Evolutionary conservation across 2,888 invertebrate species (phyloP).

Genomic region (Laspeyria flexula): DNA sequence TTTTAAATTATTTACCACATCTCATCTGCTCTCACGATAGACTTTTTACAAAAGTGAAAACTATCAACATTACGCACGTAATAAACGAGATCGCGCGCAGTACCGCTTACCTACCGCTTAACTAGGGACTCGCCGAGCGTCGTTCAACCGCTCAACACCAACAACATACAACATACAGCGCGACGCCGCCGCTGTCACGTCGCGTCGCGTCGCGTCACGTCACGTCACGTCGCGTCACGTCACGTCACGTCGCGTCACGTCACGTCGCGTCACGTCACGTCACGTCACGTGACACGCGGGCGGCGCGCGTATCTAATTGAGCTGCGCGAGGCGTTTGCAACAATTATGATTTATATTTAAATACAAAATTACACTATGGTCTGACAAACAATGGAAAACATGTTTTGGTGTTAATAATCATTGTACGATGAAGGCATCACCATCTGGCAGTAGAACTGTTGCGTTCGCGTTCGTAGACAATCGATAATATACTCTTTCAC

Average conservation of each 20-base stretch:
- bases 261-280: not conserved
- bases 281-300: slow-evolving; percentile 4
- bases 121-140: slow-evolving; percentile 35
- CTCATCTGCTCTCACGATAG: slow-evolving; percentile 83
- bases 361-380: slow-evolving; percentile 57
- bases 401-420: slow-evolving; percentile 49
- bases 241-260: not conserved
- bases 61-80: slow-evolving; percentile 83
- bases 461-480: slow-evolving; percentile 35
- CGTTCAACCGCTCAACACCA: slow-evolving; percentile 8
- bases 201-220: not conserved
- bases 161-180: not conserved
- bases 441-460: slow-evolving; percentile 59
- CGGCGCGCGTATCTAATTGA: slow-evolving; percentile 37
- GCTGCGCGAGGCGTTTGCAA: slow-evolving; percentile 43
- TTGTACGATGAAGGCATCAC: slow-evolving; percentile 48
- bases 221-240: no score
- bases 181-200: not conserved
- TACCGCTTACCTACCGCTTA: slow-evolving; percentile 43
- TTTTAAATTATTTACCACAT: slow-evolving; percentile 85
- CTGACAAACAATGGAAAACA: slow-evolving; percentile 58
- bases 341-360: slow-evolving; percentile 43
- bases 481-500: slow-evolving; percentile 56
- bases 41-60: slow-evolving; percentile 87
- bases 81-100: slow-evolving; percentile 75